Evolutionary conservation across 2,113 vertebrate genomes (phyloP), one percentile per base, ranked within the genome.

Genomic region (Phrynocephalus versicolor): DNA sequence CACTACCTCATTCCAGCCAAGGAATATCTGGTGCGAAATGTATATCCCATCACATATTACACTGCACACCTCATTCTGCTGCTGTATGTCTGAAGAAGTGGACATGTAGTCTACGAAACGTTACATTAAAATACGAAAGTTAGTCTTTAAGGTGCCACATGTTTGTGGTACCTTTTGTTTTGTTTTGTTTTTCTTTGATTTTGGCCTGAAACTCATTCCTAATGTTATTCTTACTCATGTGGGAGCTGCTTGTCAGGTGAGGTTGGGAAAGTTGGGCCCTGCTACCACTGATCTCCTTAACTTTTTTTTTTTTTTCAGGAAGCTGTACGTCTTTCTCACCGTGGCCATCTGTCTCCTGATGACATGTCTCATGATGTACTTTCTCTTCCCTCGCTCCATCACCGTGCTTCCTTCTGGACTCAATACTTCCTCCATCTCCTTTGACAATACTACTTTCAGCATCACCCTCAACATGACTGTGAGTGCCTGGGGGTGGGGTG

Each of bases 301-400:
- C 1, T 65, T 88, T 81, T 87, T 79, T 81, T 87, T 79, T 86
- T 72, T 62, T 94, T 93, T 1, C 90, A 96, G 95, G 93, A 95
- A 96, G 83, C 90, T 94, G 45, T 95, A 86, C 0, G 93, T 96
- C 33, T 93, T 76, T 64, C 91, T 96, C 74, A 90, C 95, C 0
- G 94, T 96, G 89, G 70, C 89, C 6, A 45, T 88, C 65, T 96
- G 94, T 85, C 90, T 96, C 86, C 55, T 94, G 90, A 89, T 83
- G 15, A 87, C 94, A 0, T 87, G 89, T 39, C 85, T 92, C 72
- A 62, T 88, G 33, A 23, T 94, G 75, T 95, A 94, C 85, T 95
- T 95, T 93, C 91, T 96, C 72, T 95, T 95, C 82, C 94, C 95
- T 27, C 93, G 93, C 23, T 88, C 91, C 37, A 27, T 95, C 5